These are phyloP conservation scores for Scaptomyza montana DNA, from an alignment of 1,140 invertebrate species.

Conservation along the genomic window DNA sequence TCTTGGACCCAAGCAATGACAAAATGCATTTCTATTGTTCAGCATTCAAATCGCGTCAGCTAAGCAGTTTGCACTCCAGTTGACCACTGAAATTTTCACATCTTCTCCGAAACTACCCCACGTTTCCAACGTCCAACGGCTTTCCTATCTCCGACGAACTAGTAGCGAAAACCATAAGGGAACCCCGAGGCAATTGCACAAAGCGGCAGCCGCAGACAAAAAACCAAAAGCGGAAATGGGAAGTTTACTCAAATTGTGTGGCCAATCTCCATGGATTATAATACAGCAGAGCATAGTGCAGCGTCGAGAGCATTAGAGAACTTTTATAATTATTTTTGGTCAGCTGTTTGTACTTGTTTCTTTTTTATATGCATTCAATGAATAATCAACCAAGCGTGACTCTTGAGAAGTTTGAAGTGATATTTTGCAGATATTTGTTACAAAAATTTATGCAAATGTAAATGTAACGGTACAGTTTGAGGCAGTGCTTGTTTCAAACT, in stretches of 20 bases:
- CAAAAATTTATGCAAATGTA: not conserved
- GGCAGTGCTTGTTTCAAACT: too few relatives aligned
- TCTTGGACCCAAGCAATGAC: not conserved
- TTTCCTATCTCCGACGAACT: slow-evolving; percentile 27
- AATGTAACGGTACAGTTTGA: too few relatives aligned
- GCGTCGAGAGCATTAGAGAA: slow-evolving; percentile 36
- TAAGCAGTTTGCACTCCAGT: slow-evolving; percentile 15
- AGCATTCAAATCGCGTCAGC: slow-evolving; percentile 35
- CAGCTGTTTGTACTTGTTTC: slow-evolving; percentile 26
- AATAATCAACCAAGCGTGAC: not conserved
- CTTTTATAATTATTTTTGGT: slow-evolving; percentile 67
- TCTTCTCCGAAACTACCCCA: slow-evolving; percentile 10
- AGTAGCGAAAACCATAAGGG: slow-evolving; percentile 28
- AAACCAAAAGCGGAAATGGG: slow-evolving; percentile 8
- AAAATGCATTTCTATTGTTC: slow-evolving; percentile 26
- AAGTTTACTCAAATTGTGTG: slow-evolving; percentile 38
- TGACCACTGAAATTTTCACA: slow-evolving; percentile 58
- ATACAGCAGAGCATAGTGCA: slow-evolving; percentile 7
- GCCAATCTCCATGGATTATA: slow-evolving; percentile 41
- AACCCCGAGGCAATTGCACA: slow-evolving; percentile 21
- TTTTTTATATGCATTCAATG: not conserved
- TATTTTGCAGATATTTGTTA: not conserved
- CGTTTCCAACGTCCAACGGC: not conserved
- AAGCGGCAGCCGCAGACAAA: slow-evolving; percentile 12
- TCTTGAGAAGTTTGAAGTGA: not conserved